Evolutionary conservation across 53 echinoderm and acorn worm species (phyloP).

Genomic region (Holothuria scabra): DNA sequence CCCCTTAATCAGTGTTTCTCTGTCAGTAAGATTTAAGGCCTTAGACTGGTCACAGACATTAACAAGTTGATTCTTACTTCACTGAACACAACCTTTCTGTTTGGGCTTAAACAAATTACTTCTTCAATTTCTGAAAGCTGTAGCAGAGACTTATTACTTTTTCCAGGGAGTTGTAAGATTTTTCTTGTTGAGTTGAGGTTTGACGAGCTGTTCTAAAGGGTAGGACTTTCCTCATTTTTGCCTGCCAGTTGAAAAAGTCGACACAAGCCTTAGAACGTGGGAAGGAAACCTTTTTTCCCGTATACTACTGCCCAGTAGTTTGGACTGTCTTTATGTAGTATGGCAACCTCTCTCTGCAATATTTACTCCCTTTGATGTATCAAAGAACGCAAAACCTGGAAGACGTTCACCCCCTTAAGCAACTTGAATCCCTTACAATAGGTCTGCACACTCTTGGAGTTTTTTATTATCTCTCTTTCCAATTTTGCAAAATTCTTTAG

Average conservation of each 20-base stretch:
- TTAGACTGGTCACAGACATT: not conserved
- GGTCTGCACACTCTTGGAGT: conserved; percentile 54
- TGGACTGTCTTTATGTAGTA: conserved; percentile 11
- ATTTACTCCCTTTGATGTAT: conserved; percentile 2
- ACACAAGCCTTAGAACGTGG: conserved; percentile 2
- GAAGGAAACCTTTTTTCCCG: conserved; percentile 35
- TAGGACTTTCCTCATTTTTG: conserved; percentile 12
- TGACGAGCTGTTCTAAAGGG: not conserved
- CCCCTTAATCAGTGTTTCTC: not conserved
- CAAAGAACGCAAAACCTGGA: conserved; percentile 14
- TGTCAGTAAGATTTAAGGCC: not conserved
- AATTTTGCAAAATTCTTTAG: conserved; percentile 7
- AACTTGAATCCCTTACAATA: conserved; percentile 29
- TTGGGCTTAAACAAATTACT: not conserved
- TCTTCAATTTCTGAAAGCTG: not conserved
- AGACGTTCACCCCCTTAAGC: conserved; percentile 17
- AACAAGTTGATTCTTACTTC: not conserved
- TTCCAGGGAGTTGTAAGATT: too few species aligned
- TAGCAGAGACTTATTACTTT: conserved; percentile 5
- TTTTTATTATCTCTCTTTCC: conserved; percentile 35
- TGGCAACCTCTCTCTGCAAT: not conserved
- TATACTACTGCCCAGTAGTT: not conserved
- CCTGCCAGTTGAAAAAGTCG: not conserved
- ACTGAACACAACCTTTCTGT: not conserved
- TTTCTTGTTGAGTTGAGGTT: not conserved